Conservation (phyloP, 2,888 invertebrate genomes). For the Endotricha flammealis region DNA sequence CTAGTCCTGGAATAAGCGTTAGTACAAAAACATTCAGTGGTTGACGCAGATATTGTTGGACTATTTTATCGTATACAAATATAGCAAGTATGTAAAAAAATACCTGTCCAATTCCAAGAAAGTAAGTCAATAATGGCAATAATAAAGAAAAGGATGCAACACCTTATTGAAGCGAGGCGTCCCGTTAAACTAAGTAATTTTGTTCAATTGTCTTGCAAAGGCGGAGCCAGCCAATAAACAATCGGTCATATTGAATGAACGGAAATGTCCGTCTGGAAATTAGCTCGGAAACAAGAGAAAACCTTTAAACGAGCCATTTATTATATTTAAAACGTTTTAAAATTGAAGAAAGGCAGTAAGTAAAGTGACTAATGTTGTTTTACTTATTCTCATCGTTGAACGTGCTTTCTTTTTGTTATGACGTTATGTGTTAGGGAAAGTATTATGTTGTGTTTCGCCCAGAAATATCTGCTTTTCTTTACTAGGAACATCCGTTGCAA, state of each 20-base stretch:
- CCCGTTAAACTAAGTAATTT: conserved; percentile 65
- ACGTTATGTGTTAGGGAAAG: conserved; percentile 20
- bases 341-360: conserved; percentile 48
- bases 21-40: no score
- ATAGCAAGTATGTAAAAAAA: neutral
- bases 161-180: conserved; percentile 30
- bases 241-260: conserved; percentile 77
- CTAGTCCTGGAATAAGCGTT: no score
- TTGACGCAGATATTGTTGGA: no score
- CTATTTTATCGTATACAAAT: no score
- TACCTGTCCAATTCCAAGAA: conserved; percentile 1
- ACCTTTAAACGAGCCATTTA: conserved; percentile 69
- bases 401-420: conserved; percentile 34
- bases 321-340: conserved; percentile 65
- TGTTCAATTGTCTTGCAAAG: conserved; percentile 68
- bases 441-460: neutral
- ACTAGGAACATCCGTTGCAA: no score
- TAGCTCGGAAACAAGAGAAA: conserved; percentile 73
- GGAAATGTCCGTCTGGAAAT: conserved; percentile 75
- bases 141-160: conserved; percentile 7
- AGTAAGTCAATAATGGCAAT: conserved; percentile 1
- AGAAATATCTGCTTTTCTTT: no score
- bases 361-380: conserved; percentile 55
- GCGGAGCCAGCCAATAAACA: conserved; percentile 68
- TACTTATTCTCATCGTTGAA: conserved; percentile 39